phyloP scores from a whole-genome alignment of 1,140 invertebrate genomes.

The Bombus pyrosoma region DNA sequence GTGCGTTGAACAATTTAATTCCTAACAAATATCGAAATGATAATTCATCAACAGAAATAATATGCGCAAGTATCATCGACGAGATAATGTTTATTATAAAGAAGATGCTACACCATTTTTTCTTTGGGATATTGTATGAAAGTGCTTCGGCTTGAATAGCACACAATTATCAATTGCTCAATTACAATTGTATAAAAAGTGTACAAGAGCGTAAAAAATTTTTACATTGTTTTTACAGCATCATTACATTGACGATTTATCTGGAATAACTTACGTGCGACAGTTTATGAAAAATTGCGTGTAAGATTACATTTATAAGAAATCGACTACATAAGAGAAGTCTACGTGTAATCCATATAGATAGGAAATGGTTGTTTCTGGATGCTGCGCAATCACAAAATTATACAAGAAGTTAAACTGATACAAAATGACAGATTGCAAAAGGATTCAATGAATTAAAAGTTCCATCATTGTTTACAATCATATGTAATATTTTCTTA shows the following conservation, averaged over 20 bases:
- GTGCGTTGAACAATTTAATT: constrained; percentile 2
- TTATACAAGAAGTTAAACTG: not conserved
- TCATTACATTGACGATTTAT: constrained; percentile 43
- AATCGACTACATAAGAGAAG: constrained; percentile 18
- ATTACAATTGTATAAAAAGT: constrained; percentile 76
- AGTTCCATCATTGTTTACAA: not conserved
- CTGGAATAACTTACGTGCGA: constrained; percentile 57
- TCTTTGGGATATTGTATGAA: constrained; percentile 75
- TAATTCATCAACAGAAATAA: not conserved
- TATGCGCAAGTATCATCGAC: constrained; percentile 45
- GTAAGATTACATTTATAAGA: constrained; percentile 36
- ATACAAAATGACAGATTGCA: not conserved
- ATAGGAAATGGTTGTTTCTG: not conserved
- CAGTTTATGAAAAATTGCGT: constrained; percentile 40
- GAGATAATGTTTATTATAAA: constrained; percentile 70
- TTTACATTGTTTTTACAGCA: constrained; percentile 73
- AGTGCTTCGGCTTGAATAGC: constrained; percentile 70
- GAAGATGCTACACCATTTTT: constrained; percentile 75
- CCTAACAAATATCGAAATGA: not conserved
- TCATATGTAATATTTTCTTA: not conserved
- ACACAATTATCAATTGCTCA: constrained; percentile 61
- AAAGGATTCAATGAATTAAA: not conserved
- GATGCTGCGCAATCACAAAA: not conserved
- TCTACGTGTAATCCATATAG: not conserved
- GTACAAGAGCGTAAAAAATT: constrained; percentile 71